Conservation (phyloP, 2,797 vertebrate genomes). For the Chiloscyllium punctatum region DNA sequence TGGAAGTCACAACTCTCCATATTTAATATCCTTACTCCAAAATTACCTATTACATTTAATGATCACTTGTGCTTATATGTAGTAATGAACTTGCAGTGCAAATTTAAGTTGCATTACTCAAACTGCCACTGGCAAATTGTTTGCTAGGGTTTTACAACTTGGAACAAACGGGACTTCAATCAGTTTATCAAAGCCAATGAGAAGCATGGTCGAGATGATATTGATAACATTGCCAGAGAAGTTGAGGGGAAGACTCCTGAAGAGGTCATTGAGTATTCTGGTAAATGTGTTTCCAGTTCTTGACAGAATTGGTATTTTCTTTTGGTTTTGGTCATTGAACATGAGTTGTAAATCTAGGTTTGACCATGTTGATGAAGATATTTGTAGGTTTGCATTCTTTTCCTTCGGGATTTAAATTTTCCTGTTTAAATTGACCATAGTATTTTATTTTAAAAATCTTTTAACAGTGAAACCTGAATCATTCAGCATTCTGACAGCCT, state of each 20-base stretch:
- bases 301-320: neutral
- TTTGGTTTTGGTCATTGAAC: neutral
- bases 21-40: neutral
- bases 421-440: neutral
- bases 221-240: slow-evolving; percentile 75
- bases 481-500: neutral
- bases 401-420: neutral
- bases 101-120: neutral
- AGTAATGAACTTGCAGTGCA: neutral
- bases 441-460: neutral
- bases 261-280: slow-evolving; percentile 79
- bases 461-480: neutral
- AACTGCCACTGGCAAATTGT: neutral
- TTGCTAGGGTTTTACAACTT: slow-evolving; percentile 74
- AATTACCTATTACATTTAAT: neutral
- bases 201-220: slow-evolving; percentile 77
- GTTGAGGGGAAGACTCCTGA: slow-evolving; percentile 79
- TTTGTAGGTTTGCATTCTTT: neutral
- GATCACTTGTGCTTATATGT: neutral
- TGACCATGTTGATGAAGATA: neutral
- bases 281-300: slow-evolving; percentile 46
- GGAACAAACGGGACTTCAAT: slow-evolving; percentile 82
- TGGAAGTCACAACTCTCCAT: neutral
- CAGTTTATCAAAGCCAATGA: slow-evolving; percentile 84
- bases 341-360: neutral